These are phyloP conservation scores for Thereva nobilitata DNA, from an alignment of 2,888 invertebrate species.

Conservation along the genomic window DNA sequence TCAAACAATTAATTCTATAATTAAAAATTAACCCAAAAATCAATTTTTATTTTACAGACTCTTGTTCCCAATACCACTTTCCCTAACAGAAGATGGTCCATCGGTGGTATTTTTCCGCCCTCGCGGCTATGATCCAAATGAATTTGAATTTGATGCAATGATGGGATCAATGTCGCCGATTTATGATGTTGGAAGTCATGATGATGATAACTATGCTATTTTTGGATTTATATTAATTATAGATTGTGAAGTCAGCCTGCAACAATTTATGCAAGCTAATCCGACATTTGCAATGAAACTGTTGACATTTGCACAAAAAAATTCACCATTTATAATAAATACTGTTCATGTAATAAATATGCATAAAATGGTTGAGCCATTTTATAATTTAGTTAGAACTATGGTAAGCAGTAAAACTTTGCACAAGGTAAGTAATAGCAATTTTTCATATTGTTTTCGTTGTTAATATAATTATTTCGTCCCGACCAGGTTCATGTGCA, in stretches of 20 bases:
- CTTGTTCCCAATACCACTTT: constrained; percentile 51
- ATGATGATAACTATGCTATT: constrained; percentile 65
- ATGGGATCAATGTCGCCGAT: constrained; percentile 62
- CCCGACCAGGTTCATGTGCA: constrained; percentile 62
- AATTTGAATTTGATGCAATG: constrained; percentile 59
- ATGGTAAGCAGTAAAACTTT: constrained; percentile 67
- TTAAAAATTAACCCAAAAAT: too few species aligned
- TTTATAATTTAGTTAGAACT: constrained; percentile 63
- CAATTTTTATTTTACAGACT: too few species aligned
- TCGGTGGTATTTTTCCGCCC: constrained; percentile 61
- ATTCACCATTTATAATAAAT: constrained; percentile 64
- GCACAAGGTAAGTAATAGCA: constrained; percentile 58
- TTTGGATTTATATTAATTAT: constrained; percentile 61
- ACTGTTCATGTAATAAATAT: constrained; percentile 65
- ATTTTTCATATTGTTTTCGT: too few species aligned
- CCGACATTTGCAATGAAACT: constrained; percentile 65
- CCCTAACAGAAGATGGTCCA: constrained; percentile 57
- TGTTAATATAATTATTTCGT: too few species aligned
- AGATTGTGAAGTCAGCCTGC: constrained; percentile 60
- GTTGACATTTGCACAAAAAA: constrained; percentile 62
- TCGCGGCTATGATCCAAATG: constrained; percentile 59
- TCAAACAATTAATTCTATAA: too few species aligned
- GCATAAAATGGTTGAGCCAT: constrained; percentile 63
- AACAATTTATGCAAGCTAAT: constrained; percentile 63
- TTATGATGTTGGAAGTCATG: constrained; percentile 64